Evolutionary conservation across 2,797 vertebrate species (phyloP).

Genomic region (Kryptolebias ocellatus): DNA sequence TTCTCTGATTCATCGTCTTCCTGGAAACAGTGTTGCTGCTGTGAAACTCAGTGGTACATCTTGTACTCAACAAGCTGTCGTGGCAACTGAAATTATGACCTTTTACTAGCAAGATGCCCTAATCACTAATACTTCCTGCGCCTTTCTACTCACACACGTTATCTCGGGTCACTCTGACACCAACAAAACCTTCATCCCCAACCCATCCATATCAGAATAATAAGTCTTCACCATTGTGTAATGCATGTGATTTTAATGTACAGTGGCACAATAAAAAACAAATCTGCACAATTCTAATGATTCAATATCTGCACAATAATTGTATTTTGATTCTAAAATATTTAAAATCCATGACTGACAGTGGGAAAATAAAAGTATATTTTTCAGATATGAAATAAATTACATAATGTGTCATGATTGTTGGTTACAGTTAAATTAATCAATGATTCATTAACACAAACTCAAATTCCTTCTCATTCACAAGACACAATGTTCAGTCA

Average conservation of each 20-base stretch:
- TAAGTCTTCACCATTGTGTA: background rate
- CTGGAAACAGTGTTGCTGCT: background rate
- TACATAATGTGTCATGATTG: background rate
- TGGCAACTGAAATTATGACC: constrained; percentile 32
- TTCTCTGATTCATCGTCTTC: background rate
- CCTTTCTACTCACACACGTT: too few relatives aligned
- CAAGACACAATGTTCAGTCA: constrained; percentile 4
- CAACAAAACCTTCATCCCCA: background rate
- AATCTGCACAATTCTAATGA: background rate
- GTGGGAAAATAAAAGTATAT: constrained; percentile 14
- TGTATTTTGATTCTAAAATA: constrained; percentile 9
- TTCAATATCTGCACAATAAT: constrained; percentile 2
- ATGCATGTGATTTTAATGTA: constrained; percentile 3
- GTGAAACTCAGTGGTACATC: background rate
- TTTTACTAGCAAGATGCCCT: constrained; percentile 2
- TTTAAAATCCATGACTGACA: constrained; percentile 18
- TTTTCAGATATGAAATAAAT: constrained; percentile 16
- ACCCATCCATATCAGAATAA: background rate
- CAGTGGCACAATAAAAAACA: constrained; percentile 9
- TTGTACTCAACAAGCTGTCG: background rate
- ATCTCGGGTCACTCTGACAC: constrained; percentile 7
- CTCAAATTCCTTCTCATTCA: constrained; percentile 4
- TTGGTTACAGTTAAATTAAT: constrained; percentile 26
- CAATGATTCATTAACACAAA: constrained; percentile 3
- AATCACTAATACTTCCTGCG: constrained; percentile 10